Base-by-base conservation (phyloP, 2,888 invertebrate species). In the Mactromeris polynyma region DNA sequence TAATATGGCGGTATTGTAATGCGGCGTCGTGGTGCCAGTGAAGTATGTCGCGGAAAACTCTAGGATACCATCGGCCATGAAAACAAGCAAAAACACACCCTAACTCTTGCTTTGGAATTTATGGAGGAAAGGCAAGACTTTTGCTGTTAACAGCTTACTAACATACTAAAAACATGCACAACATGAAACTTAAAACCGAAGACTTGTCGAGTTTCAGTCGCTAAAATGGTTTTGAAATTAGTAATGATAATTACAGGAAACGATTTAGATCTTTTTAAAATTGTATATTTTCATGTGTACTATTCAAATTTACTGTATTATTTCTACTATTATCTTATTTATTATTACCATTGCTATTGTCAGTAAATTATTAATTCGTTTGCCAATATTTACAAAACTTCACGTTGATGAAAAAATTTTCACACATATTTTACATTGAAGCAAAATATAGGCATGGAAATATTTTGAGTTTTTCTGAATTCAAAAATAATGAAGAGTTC, bases 401-500 rank as follows among this genome's bases (percentile, higher is more conserved):
- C 11, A 51, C 3, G 19, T 9, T 9, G 51, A 51, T 9, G 11
- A 14, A 2, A 51, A 51, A n/a, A n/a, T 51, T 14, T 51, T 51
- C 19, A 51, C 51, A 51, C 26, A 26, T 26, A 64, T 9, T 64
- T 58, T 64, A 26, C 3, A 51, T 64, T 26, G 26, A 64, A 3
- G 26, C n/a, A 6, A 4, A 46, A 46, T 1, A 46, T 46, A 2
- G 46, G 46, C n/a, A 58, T 58, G 7, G n/a, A n/a, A n/a, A 58
- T 21, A 7, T 58, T 58, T 19, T 58, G 2, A n/a, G 21, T 58
- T 2, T 58, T 58, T 14, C 21, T 21, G 1, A 26, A 21, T n/a
- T 58, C n/a, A 58, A 2, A 26, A 58, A 58, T 58, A 58, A 69
- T 69, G 14, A 31, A 73, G 36, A 4, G 3, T n/a, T 11, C 95